Evolutionary conservation across 2,113 vertebrate genomes (phyloP).

Genomic region (Pantherophis guttatus): DNA sequence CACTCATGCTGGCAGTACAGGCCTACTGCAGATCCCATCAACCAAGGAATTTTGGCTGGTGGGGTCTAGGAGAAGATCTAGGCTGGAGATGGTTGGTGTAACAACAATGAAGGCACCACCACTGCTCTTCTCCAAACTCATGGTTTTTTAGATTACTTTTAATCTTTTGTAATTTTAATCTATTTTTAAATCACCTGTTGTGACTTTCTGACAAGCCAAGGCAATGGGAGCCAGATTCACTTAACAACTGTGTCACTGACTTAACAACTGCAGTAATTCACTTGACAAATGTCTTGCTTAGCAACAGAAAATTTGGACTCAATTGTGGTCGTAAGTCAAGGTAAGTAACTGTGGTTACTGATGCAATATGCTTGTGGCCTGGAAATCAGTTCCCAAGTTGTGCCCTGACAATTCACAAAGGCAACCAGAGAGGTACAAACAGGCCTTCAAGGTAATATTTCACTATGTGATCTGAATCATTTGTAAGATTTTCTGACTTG

Average conservation of each 20-base stretch:
- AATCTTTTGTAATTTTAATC: not conserved
- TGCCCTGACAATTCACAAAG: not conserved
- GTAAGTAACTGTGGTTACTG: not conserved
- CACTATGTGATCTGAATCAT: not conserved
- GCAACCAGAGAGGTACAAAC: not conserved
- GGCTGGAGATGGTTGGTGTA: not conserved
- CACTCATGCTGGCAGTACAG: not conserved
- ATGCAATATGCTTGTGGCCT: not conserved
- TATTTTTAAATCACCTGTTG: not conserved
- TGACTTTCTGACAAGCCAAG: not conserved
- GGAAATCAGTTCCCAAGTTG: not conserved
- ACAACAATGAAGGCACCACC: not conserved
- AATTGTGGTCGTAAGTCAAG: not conserved
- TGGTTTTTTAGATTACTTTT: not conserved
- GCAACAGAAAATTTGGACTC: not conserved
- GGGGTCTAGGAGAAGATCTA: not conserved
- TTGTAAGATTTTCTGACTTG: not conserved
- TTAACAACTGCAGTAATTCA: not conserved
- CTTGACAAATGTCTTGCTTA: not conserved
- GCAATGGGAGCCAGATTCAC: not conserved
- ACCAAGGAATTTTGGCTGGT: not conserved
- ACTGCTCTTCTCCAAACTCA: not conserved
- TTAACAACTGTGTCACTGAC: not conserved
- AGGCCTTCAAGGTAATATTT: not conserved
- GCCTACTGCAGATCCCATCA: not conserved